Evolutionary conservation across 2,888 invertebrate species (phyloP).

Genomic region (Monopis laevigella): DNA sequence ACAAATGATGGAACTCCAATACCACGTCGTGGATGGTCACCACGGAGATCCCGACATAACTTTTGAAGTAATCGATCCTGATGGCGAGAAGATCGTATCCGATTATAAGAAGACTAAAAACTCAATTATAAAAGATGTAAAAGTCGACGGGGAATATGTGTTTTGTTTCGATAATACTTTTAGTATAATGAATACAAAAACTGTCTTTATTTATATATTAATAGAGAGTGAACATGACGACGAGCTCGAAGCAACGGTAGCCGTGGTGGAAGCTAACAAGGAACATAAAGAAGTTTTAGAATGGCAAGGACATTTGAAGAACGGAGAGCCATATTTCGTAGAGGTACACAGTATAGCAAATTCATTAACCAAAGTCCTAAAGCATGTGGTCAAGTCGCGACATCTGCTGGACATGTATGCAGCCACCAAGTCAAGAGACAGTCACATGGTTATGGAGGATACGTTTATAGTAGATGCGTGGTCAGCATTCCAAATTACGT

Average conservation of each 20-base stretch:
- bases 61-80: slow-evolving; percentile 75
- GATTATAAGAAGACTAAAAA: slow-evolving; percentile 77
- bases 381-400: slow-evolving; percentile 69
- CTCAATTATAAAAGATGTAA: slow-evolving; percentile 69
- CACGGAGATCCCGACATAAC: slow-evolving; percentile 86
- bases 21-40: slow-evolving; percentile 81
- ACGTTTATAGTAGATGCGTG: slow-evolving; percentile 83
- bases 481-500: slow-evolving; percentile 76
- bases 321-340: slow-evolving; percentile 36
- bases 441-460: slow-evolving; percentile 81
- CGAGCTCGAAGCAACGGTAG: slow-evolving; percentile 31
- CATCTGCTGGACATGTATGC: slow-evolving; percentile 74
- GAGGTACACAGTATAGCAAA: slow-evolving; percentile 68
- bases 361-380: slow-evolving; percentile 70
- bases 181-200: slow-evolving; percentile 81
- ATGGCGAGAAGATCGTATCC: slow-evolving; percentile 64
- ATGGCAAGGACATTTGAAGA: slow-evolving; percentile 36
- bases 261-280: slow-evolving; percentile 24
- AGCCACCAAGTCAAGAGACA: slow-evolving; percentile 82
- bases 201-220: slow-evolving; percentile 80
- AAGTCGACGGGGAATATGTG: slow-evolving; percentile 76
- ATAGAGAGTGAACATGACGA: slow-evolving; percentile 61
- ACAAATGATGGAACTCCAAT: slow-evolving; percentile 46
- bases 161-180: slow-evolving; percentile 90
- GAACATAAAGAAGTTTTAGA: slow-evolving; percentile 42